Evolutionary conservation across 2,888 invertebrate genomes (phyloP).

Genomic region (Agelastica alni): DNA sequence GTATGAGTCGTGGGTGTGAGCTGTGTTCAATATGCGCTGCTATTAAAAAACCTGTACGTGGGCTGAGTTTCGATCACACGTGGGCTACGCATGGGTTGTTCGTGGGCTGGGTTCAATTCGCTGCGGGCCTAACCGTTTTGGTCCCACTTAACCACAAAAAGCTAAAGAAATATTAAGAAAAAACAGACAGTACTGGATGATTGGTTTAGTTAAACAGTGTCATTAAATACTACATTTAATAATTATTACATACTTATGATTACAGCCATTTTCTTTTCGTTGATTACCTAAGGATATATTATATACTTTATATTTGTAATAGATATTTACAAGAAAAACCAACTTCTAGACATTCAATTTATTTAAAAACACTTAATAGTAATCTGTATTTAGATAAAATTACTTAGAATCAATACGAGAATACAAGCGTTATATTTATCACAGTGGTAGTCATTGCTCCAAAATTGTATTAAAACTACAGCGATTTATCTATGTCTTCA

Average conservation of each 20-base stretch:
- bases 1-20: too few species aligned
- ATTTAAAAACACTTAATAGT: constrained; percentile 52
- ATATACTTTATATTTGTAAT: constrained; percentile 31
- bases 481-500: constrained; percentile 1
- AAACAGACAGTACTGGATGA: too few species aligned
- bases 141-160: constrained; percentile 13
- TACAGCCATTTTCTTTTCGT: constrained; percentile 11
- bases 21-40: too few species aligned
- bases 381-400: constrained; percentile 52
- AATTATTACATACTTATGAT: constrained; percentile 2
- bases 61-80: too few species aligned
- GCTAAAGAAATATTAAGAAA: not conserved
- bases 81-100: too few species aligned
- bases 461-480: constrained; percentile 47
- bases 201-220: too few species aligned
- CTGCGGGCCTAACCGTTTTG: constrained; percentile 13
- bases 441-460: constrained; percentile 60
- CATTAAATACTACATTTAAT: too few species aligned
- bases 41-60: too few species aligned
- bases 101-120: too few species aligned
- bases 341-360: constrained; percentile 52
- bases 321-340: constrained; percentile 43
- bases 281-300: constrained; percentile 13
- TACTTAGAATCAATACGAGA: constrained; percentile 56
- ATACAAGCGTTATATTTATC: constrained; percentile 59